Percentiles rank a stretch among this genome's conserved stretches.
phyloP scores from a whole-genome alignment of 2,797 vertebrate genomes.

The Pelodytes ibericus region DNA sequence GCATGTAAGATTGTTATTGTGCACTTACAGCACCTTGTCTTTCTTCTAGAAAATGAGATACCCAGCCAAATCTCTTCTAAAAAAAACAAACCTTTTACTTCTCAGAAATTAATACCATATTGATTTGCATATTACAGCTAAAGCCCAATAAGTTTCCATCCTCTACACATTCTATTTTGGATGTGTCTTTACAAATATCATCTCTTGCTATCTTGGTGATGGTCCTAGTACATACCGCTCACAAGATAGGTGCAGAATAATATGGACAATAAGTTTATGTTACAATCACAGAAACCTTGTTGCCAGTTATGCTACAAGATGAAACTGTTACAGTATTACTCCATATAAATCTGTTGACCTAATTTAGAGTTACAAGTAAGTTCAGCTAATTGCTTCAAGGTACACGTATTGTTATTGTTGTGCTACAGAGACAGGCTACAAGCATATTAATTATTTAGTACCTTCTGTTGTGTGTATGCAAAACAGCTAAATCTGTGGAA shows the following conservation, averaged over 20 bases:
- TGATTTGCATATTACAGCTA: too few species aligned
- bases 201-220: too few species aligned
- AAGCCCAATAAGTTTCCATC: too few species aligned
- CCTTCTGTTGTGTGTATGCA: slow-evolving; percentile 12
- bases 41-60: too few species aligned
- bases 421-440: background rate
- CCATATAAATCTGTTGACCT: slow-evolving; percentile 24
- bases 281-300: background rate
- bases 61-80: too few species aligned
- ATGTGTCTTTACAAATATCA: too few species aligned
- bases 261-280: background rate
- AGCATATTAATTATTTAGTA: slow-evolving; percentile 35
- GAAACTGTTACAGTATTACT: background rate
- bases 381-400: background rate
- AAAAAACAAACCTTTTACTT: too few species aligned
- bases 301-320: background rate
- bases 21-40: too few species aligned
- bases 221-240: too few species aligned
- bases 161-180: too few species aligned
- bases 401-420: background rate
- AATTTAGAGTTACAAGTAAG: background rate
- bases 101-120: too few species aligned
- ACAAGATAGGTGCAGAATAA: background rate
- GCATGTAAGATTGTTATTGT: too few species aligned
- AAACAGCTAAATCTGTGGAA: background rate